Evolutionary conservation across 2,113 vertebrate species (phyloP), one percentile per base, ranked within the genome.

Genomic region (Pogonocichla stellata): DNA sequence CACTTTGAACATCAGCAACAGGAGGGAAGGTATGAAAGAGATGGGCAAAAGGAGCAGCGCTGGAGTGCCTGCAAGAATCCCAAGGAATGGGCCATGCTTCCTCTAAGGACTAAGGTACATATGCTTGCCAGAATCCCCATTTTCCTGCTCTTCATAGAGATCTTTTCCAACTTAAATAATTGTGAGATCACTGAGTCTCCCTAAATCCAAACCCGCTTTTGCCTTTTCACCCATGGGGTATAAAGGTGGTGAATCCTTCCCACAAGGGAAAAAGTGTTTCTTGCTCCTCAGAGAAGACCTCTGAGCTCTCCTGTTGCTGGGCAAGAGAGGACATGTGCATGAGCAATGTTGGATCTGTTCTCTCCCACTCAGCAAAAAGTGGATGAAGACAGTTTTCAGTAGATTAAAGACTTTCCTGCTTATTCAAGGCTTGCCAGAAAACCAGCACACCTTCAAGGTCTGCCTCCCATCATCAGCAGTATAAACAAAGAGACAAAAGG

Each of bases 1-100:
- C 75, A 64, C 67, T 38, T 60, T 2, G 10, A 94, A 70, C 82
- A 57, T 26, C 74, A 53, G 58, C 13, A 29, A 19, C 0, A 6
- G 26, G 31, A 77, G 34, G 29, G 43, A 66, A 66, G 20, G 14
- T 45, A 45, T 9, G 19, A 58, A 42, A 60, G 47, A 56, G n/a
- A 43, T 1, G 0, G 40, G 50, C 12, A 80, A 86, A 67, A 64
- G 54, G 29, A 86, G 31, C 72, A 40, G 38, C 0, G 0, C n/a
- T 51, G 25, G 13, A 61, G 8, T 3, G 8, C 54, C 72, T 9
- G 8, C 19, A 26, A 43, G 38, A 47, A 54, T 65, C 79, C 60
- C 1, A 0, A 38, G 26, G 42, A 34, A 53, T 6, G 2, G 9
- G 7, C 45, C 4, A 0, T 34, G 38, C 23, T 67, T 79, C 40